Conservation (phyloP, 1,140 invertebrate species). For the Penaeus japonicus region DNA sequence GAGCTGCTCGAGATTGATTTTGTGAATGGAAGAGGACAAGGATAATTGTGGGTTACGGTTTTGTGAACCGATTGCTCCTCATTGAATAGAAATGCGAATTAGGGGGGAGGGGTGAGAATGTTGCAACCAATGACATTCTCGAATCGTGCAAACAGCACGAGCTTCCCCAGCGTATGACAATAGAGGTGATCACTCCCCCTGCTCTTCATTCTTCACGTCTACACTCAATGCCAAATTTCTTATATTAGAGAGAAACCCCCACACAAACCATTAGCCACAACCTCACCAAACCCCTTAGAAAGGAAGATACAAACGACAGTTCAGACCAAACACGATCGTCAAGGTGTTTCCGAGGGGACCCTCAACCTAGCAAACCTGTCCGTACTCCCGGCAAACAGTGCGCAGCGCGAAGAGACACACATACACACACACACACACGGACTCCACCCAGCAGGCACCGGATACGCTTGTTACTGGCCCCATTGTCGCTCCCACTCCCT, state of each 20-base stretch:
- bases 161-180: background rate
- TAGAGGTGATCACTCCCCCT: background rate
- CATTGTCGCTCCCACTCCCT: constrained; percentile 15
- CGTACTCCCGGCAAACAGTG: too few species aligned
- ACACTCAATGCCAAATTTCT: too few species aligned
- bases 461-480: constrained; percentile 26
- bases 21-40: background rate
- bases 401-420: background rate
- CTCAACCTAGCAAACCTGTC: too few species aligned
- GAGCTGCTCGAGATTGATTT: background rate
- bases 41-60: too few species aligned
- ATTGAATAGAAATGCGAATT: background rate
- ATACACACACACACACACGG: background rate
- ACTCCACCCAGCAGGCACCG: constrained; percentile 10
- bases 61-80: too few species aligned
- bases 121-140: background rate
- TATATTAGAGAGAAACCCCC: too few species aligned
- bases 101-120: background rate
- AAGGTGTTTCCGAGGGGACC: too few species aligned
- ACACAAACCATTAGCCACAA: too few species aligned
- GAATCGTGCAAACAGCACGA: background rate
- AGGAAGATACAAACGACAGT: too few species aligned
- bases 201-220: too few species aligned
- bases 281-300: too few species aligned
- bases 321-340: too few species aligned